Base-by-base conservation (phyloP, 2,888 invertebrate species). In the Gnatocerus cornutus region DNA sequence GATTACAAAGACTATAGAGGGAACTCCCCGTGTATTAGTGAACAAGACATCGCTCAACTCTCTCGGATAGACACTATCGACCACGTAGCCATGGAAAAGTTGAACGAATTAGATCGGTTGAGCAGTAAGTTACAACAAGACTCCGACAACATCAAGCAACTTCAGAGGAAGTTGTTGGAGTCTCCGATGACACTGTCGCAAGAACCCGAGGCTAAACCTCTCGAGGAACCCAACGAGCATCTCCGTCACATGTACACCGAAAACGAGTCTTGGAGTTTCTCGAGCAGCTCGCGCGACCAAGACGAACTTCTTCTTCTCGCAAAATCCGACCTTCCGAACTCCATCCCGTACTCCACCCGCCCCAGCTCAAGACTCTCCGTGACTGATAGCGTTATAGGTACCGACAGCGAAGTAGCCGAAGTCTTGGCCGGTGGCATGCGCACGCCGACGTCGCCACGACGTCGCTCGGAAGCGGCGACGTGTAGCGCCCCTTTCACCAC, bases 1-100 rank as follows among this genome's bases (percentile, higher is more conserved):
- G 93, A 93, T 84, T 93, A 93, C 79, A 93, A 93, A 84, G 91
- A 92, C 82, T 93, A 93, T 78, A 87, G 92, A 68, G 92, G 92
- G 66, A 90, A 91, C 79, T 91, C 91, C 29, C 90, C 93, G 4
- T 91, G 91, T 80, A 90, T 93, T 74, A 92, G 90, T 81, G 93
- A 93, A 84, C 91, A 92, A 83, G 93, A 93, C 83, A 86, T 93
- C 77, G 92, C 91, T 73, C 92, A 93, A 85, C 86, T 93, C 74
- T 90, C 91, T 74, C 88, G 91, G 80, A 88, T 93, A 83, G 92
- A 91, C 85, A 90, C 91, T 72, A 90, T 93, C 82, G 93, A 93
- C 85, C 91, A 92, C 84, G 91, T 91, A 72, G 90, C 93, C 65
- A 90, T 93, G 82, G 92, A 92, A 84, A 93, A 93, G 86, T 87